Evolutionary conservation across 2,888 invertebrate species (phyloP).

Genomic region (Polymixis lichenea): DNA sequence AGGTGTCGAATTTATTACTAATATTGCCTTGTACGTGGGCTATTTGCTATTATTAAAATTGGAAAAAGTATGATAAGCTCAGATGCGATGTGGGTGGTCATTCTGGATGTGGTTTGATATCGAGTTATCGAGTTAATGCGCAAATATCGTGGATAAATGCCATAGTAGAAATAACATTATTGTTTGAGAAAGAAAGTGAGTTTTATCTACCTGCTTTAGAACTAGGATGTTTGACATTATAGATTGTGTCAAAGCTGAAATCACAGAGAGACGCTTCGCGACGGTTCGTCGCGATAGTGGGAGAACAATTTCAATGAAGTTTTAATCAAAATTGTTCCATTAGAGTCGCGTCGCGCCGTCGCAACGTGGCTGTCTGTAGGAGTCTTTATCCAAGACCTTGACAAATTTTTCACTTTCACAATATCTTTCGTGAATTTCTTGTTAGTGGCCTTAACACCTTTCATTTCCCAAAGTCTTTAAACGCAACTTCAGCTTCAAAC

Average conservation of each 20-base stretch:
- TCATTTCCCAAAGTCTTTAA: not conserved
- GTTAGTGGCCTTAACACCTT: not conserved
- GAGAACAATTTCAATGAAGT: too few relatives aligned
- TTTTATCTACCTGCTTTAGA: not conserved
- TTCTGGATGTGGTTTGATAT: slow-evolving; percentile 19
- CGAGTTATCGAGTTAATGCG: not conserved
- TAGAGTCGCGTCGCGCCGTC: too few relatives aligned
- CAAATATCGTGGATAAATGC: not conserved
- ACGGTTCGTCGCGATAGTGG: too few relatives aligned
- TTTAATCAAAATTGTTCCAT: too few relatives aligned
- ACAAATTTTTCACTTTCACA: not conserved
- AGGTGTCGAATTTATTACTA: slow-evolving; percentile 82
- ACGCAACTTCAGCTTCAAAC: too few relatives aligned
- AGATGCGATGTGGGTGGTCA: slow-evolving; percentile 20
- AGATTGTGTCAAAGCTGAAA: not conserved
- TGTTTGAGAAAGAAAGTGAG: not conserved
- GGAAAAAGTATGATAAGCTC: slow-evolving; percentile 47
- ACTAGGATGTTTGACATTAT: too few relatives aligned
- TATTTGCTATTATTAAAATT: slow-evolving; percentile 62
- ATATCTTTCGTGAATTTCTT: not conserved
- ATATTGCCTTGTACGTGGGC: slow-evolving; percentile 68
- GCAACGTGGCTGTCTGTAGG: too few relatives aligned
- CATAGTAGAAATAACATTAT: not conserved
- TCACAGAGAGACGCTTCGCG: too few relatives aligned
- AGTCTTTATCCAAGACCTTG: not conserved